Evolutionary conservation across 1,140 invertebrate species (phyloP).

Genomic region (Neodiprion lecontei): DNA sequence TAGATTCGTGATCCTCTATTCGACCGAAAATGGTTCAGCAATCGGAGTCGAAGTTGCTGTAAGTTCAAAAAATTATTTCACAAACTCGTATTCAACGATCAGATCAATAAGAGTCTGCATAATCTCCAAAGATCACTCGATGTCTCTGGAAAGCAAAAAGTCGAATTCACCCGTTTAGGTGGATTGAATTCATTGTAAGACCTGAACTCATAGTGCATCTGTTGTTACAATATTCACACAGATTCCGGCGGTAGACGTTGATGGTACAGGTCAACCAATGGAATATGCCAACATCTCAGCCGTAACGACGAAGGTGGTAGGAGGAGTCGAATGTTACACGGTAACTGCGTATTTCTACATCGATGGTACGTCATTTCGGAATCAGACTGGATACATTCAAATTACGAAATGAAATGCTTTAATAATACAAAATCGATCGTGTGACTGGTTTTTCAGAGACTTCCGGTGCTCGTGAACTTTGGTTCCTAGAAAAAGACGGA

Average conservation of each 20-base stretch:
- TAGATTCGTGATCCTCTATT: not conserved
- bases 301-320: not conserved
- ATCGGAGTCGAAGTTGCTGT: not conserved
- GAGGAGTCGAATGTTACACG: not conserved
- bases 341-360: not conserved
- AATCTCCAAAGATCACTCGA: not conserved
- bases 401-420: not conserved
- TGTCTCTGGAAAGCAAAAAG: not conserved
- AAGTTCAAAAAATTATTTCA: no score
- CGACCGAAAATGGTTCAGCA: not conserved
- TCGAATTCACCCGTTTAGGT: no score
- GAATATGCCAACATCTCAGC: not conserved
- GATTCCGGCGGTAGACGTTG: not conserved
- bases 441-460: not conserved
- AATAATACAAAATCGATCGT: not conserved
- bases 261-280: not conserved
- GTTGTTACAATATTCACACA: not conserved
- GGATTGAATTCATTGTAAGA: no score
- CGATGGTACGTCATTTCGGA: not conserved
- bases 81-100: no score
- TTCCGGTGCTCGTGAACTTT: not conserved
- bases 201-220: no score
- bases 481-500: not conserved
- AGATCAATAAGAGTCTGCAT: no score
- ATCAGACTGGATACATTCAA: not conserved